A percentile compares a stretch with the other conserved stretches of the same genome.
Evolutionary conservation across 2,113 vertebrate genomes (phyloP).

Genomic region (Esox niger): DNA sequence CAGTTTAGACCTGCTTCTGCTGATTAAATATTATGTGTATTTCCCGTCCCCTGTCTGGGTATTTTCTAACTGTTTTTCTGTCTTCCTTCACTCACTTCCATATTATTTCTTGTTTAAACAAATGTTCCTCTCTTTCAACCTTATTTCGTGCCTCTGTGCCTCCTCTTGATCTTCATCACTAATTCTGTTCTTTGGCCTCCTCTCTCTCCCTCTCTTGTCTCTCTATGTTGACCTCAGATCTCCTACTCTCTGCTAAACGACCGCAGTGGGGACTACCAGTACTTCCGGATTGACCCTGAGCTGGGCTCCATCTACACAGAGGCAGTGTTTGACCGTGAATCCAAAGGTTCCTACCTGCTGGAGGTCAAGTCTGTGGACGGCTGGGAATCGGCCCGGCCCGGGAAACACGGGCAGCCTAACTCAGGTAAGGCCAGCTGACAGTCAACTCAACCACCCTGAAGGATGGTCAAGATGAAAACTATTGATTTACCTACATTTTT

Average conservation of each 20-base stretch:
- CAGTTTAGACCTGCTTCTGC: not conserved
- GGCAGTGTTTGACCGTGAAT: conserved; percentile 84
- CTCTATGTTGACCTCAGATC: conserved; percentile 64
- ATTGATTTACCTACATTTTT: no score
- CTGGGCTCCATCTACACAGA: conserved; percentile 81
- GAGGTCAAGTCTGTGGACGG: conserved; percentile 85
- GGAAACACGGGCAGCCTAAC: conserved; percentile 84
- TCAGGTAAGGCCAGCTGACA: conserved; percentile 72
- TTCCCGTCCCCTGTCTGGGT: no score
- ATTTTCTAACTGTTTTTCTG: not conserved
- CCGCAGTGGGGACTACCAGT: conserved; percentile 77
- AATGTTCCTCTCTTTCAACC: not conserved
- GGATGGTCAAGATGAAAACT: not conserved
- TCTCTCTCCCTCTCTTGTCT: not conserved
- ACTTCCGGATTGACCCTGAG: conserved; percentile 78
- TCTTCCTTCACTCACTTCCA: not conserved
- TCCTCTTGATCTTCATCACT: not conserved
- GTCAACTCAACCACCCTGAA: not conserved
- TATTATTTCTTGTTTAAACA: not conserved
- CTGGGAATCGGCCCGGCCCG: conserved; percentile 83
- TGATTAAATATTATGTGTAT: no score
- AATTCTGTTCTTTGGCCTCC: not conserved
- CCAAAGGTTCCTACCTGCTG: conserved; percentile 83
- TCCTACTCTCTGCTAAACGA: conserved; percentile 84
- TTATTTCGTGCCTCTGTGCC: not conserved